Evolutionary conservation across 1,140 invertebrate genomes (phyloP), one percentile per base, ranked within the genome.

Genomic region (Charaxes varanes): DNA sequence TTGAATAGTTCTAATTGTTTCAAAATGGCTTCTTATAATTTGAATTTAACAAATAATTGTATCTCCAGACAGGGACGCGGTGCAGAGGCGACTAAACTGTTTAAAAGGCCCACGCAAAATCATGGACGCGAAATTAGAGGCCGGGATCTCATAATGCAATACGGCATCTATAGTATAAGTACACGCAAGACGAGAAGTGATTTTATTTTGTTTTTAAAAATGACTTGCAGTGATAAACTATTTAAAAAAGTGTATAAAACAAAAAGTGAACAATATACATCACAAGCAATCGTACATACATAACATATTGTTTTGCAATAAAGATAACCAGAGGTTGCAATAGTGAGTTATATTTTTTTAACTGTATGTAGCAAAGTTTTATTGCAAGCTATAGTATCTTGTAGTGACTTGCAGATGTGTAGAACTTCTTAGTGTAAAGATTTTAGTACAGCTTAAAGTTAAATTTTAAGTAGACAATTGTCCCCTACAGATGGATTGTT

Each of bases 281-380:
- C 55, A 54, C 54, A 59, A 50, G 41, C 43, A 40, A 60, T 71
- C 51, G 55, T 62, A n/a, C 44, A 48, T 61, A 64, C 56, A 68
- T 50, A 58, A 60, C 18, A 46, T 51, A 49, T 64, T 60, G 57
- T 64, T 65, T 67, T 72, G 64, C 54, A 53, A 62, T 66, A 56
- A 69, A 65, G 47, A 72, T 74, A 67, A 72, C 63, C 61, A 66
- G 63, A 76, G 62, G 74, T 74, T 69, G 68, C 76, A 82, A 79
- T 81, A 82, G 77, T 64, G 62, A 73, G 76, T 72, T 79, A 72
- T 80, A 82, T 82, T 79, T 82, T 80, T 79, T 79, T 78, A 79
- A 46, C 43, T 40, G 44, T 74, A 62, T 58, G 58, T 64, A 70
- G 59, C 52, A 43, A 51, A 57, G 47, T 41, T 56, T 53, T 53